Percentiles rank a stretch among this genome's conserved stretches.
These are phyloP conservation scores for Microcebus griseorufus DNA, from an alignment of 2,113 vertebrate genomes.

Conservation along the genomic window DNA sequence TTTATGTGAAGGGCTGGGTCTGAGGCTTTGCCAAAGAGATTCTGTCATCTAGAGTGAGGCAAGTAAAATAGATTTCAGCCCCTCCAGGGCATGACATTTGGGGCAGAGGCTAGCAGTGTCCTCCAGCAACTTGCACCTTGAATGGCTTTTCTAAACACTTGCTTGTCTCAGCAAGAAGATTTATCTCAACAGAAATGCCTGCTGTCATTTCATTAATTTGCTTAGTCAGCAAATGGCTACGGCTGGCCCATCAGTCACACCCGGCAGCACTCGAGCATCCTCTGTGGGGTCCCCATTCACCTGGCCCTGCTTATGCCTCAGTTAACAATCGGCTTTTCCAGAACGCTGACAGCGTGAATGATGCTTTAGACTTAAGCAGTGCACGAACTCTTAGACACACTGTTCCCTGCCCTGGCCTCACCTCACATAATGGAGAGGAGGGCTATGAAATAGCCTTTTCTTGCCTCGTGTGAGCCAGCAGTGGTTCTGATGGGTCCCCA, in stretches of 20 bases:
- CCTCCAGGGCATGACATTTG: neutral
- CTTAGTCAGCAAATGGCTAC: constrained; percentile 54
- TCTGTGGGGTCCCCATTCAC: neutral
- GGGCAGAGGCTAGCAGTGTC: neutral
- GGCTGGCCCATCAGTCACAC: neutral
- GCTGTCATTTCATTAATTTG: constrained; percentile 38
- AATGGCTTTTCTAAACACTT: constrained; percentile 42
- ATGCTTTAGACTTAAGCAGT: neutral
- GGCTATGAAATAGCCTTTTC: neutral
- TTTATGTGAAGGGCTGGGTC: constrained; percentile 6
- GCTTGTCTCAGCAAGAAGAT: constrained; percentile 49
- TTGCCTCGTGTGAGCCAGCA: neutral
- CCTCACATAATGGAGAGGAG: neutral
- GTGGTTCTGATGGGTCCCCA: neutral
- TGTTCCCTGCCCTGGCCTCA: neutral
- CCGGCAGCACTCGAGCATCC: neutral
- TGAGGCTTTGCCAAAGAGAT: neutral
- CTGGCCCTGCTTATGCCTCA: neutral
- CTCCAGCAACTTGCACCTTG: neutral
- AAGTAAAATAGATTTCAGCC: neutral
- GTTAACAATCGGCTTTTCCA: neutral
- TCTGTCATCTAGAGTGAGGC: neutral
- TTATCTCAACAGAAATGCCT: neutral
- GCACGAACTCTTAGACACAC: neutral
- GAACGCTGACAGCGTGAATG: neutral